These are phyloP conservation scores for Calycopis cecrops DNA, from an alignment of 1,140 invertebrate genomes.

Conservation along the genomic window DNA sequence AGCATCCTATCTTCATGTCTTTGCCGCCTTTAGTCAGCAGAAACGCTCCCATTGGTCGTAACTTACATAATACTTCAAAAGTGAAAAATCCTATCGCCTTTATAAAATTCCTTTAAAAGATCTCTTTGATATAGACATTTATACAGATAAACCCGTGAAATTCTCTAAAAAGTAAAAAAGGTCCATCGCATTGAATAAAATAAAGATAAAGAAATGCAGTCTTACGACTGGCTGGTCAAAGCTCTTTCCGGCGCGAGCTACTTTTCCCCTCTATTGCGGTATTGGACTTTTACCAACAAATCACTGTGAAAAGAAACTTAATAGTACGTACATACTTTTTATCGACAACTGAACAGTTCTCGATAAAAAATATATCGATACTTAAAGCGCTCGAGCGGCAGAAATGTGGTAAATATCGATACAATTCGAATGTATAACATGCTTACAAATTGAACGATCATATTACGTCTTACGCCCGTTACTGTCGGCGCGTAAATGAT, in stretches of 20 bases:
- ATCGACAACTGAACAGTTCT: not conserved
- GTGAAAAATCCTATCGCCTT: no score
- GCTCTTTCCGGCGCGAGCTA: conserved; percentile 19
- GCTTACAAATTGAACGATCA: no score
- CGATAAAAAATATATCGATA: no score
- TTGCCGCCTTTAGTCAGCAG: conserved; percentile 1
- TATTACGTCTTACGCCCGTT: no score
- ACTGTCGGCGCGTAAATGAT: no score
- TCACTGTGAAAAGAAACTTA: conserved; percentile 2
- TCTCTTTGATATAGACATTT: conserved; percentile 5
- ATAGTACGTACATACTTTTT: conserved; percentile 1
- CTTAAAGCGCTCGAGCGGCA: no score
- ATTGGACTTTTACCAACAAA: conserved; percentile 15
- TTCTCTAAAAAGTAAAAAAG: conserved; percentile 7
- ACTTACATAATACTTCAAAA: no score
- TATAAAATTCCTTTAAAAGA: no score
- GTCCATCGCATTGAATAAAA: conserved; percentile 14
- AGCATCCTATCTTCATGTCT: no score
- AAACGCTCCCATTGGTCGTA: not conserved
- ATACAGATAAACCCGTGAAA: conserved; percentile 6
- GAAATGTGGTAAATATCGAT: no score
- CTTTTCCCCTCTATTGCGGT: conserved; percentile 28
- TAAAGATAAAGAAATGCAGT: conserved; percentile 19
- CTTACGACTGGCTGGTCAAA: conserved; percentile 25
- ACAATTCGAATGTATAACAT: no score